Base-by-base conservation (phyloP, 1,140 invertebrate species). In the Halyomorpha halys region DNA sequence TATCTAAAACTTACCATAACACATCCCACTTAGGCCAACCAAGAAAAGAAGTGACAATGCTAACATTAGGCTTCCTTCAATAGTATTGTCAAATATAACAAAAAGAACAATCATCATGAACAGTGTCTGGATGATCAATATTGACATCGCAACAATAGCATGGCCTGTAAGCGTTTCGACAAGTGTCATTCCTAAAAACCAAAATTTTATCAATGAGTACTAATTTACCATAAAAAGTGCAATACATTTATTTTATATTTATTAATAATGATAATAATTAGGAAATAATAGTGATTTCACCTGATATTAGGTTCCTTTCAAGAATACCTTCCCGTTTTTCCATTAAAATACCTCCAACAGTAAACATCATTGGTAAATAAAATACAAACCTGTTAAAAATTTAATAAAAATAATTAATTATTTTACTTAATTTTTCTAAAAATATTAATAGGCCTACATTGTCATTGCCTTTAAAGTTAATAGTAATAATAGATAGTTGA, bases 361-460 rank as follows among this genome's bases (percentile, higher is more conserved):
- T 97, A 60, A 95, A 78, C 44, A 92, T 92, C n/a, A 94, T 89
- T 1, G 94, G 91, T 71, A 96, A 80, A 76, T 96, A 95, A 78
- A 94, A 97, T 9, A 68, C 70, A 60, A 73, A 72, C 39, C 72
- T 73, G 67, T 16, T 39, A 6, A 39, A 39, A 39, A 6, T 39
- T 11, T 6, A 39, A 39, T 39, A 39, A 11, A 30, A 4, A n/a
- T n/a, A n/a, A 39, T 39, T 39, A 11, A 39, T 39, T 39, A 39
- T 4, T 39, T 39, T 39, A 39, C n/a, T 39, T 39, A 39, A 13
- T 39, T 39, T 39, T 39, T 11, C 11, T 39, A 39, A 11, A 1
- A 11, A 39, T 39, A 30, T 30, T 30, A 39, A 39, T 9, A 30
- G 27, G 27, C 3, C 8, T 4, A 30, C 27, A 8, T 30, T 3